Evolutionary conservation across 2,797 vertebrate genomes (phyloP).

Genomic region (Galagoides demidoff): DNA sequence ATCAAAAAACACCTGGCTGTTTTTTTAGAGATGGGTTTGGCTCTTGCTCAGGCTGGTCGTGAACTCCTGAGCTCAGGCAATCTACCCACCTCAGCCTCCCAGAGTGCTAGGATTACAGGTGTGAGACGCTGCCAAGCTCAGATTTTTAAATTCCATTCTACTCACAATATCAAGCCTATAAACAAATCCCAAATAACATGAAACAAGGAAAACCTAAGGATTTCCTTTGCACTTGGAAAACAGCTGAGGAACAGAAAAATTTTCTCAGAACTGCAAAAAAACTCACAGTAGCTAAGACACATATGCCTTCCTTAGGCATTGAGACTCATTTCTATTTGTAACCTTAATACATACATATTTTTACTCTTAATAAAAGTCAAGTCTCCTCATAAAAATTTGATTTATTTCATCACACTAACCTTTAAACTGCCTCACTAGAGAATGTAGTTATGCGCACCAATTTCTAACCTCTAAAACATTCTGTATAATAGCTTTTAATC

Average conservation of each 20-base stretch:
- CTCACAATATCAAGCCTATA: not conserved
- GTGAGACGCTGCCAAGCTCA: not conserved
- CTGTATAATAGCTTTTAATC: not conserved
- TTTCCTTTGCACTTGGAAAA: not conserved
- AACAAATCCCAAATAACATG: not conserved
- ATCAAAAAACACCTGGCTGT: no score
- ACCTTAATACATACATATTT: not conserved
- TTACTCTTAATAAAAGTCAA: not conserved
- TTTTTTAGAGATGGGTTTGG: no score
- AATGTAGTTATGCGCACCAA: not conserved
- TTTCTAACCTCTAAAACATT: not conserved
- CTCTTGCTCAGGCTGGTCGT: no score
- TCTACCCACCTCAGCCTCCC: no score
- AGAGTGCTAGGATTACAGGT: no score
- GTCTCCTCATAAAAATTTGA: not conserved
- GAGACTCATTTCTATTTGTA: not conserved
- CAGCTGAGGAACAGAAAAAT: not conserved
- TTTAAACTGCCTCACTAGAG: not conserved
- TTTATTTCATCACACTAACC: not conserved
- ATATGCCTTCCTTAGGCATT: not conserved
- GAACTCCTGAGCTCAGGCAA: no score
- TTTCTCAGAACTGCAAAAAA: not conserved
- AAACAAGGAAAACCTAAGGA: not conserved
- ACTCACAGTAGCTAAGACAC: not conserved
- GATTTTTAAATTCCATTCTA: not conserved